Evolutionary conservation across 2,113 vertebrate genomes (phyloP).

Genomic region (Bubo scandiacus): DNA sequence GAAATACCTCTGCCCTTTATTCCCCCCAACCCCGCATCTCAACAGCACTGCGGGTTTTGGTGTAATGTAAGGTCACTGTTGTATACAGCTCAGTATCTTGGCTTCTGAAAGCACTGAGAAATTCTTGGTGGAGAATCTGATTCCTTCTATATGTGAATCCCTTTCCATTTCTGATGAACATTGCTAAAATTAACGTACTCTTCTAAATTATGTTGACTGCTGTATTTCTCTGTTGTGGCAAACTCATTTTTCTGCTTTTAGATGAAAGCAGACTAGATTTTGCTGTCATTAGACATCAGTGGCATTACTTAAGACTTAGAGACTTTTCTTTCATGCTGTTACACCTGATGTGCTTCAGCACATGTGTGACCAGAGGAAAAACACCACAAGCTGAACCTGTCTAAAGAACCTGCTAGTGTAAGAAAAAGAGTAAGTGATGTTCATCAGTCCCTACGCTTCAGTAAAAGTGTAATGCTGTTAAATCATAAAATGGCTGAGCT

Average conservation of each 20-base stretch:
- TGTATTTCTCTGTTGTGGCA: not conserved
- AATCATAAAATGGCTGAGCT: not conserved
- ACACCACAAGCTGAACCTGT: not conserved
- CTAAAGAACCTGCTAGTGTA: not conserved
- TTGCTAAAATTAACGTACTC: not conserved
- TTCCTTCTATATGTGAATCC: not conserved
- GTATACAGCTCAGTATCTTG: not conserved
- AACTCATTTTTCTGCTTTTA: not conserved
- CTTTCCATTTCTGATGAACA: not conserved
- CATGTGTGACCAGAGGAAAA: not conserved
- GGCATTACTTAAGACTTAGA: not conserved
- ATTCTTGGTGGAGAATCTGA: not conserved
- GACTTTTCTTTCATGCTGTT: not conserved
- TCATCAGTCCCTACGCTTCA: not conserved
- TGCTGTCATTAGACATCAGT: not conserved
- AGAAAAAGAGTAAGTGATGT: not conserved
- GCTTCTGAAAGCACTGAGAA: not conserved
- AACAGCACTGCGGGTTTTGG: not conserved
- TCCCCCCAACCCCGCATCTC: not conserved
- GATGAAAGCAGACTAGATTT: not conserved
- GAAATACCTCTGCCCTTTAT: not conserved
- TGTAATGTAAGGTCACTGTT: not conserved
- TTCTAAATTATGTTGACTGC: not conserved
- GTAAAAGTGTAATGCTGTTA: not conserved
- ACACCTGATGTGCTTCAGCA: not conserved